Percentiles rank a stretch among this genome's conserved stretches.
These are phyloP conservation scores for Gastracanthus pulcherrimus DNA, from an alignment of 2,888 invertebrate genomes.

Conservation along the genomic window DNA sequence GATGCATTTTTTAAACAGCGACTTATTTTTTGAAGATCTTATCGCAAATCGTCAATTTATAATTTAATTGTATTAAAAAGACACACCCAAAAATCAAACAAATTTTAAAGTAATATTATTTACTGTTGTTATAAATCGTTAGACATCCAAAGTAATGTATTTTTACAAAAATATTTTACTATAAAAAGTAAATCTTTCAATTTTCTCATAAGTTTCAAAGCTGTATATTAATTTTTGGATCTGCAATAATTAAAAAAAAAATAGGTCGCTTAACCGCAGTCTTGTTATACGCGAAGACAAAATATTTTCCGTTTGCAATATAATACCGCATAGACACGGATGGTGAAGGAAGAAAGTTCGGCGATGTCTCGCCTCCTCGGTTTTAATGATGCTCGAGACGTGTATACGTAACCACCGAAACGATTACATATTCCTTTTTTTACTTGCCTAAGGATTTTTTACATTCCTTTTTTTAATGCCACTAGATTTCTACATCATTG, in stretches of 20 bases:
- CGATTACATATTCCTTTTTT: constrained; percentile 10
- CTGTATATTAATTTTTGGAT: no score
- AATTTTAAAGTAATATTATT: background rate
- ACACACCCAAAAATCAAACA: background rate
- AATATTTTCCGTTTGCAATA: background rate
- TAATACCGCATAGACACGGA: background rate
- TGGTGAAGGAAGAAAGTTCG: background rate
- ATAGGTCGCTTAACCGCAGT: background rate
- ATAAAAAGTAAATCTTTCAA: no score
- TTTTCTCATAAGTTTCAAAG: no score
- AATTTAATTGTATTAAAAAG: background rate
- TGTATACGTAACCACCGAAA: background rate
- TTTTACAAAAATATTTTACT: no score
- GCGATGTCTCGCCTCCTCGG: background rate
- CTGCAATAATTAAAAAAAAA: background rate
- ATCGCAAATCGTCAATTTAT: background rate
- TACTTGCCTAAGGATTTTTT: constrained; percentile 37
- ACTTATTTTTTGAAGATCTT: background rate
- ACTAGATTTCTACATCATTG: constrained; percentile 16
- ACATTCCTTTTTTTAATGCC: constrained; percentile 30
- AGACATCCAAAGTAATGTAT: no score
- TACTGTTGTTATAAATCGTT: no score
- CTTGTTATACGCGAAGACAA: background rate
- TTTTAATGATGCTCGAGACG: background rate
- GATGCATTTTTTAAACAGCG: background rate